Conservation (phyloP, 2,888 invertebrate genomes). For the Colletes collaris region DNA sequence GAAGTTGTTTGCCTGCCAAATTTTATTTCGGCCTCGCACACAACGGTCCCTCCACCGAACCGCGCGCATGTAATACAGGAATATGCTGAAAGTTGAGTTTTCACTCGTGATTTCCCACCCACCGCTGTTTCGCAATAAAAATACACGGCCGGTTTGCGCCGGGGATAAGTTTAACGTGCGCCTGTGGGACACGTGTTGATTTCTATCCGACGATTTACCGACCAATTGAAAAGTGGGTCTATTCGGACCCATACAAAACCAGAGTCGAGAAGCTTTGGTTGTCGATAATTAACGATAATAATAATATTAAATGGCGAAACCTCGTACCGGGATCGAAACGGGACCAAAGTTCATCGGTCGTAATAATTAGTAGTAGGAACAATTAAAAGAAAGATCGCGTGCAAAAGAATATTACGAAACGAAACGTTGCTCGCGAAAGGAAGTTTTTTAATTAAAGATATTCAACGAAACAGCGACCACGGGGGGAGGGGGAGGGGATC, state of each 20-base stretch:
- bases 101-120: slow-evolving; percentile 31
- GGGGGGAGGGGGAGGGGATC: not conserved
- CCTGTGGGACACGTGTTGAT: slow-evolving; percentile 52
- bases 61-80: not conserved
- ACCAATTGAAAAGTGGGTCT: slow-evolving; percentile 1
- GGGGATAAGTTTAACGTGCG: slow-evolving; percentile 12
- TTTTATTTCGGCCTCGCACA: not conserved
- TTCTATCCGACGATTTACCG: slow-evolving; percentile 16
- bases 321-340: no score
- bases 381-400: not conserved
- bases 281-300: no score
- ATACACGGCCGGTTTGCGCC: not conserved
- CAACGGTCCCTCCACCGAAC: not conserved
- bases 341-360: no score
- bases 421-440: not conserved
- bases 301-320: no score
- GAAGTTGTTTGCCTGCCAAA: slow-evolving; percentile 21
- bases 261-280: no score
- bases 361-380: no score
- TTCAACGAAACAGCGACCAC: not conserved
- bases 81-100: not conserved
- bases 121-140: slow-evolving; percentile 14
- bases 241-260: no score
- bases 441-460: slow-evolving; percentile 24
- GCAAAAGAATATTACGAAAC: not conserved